These are phyloP conservation scores for Theocolax elegans DNA, from an alignment of 1,140 invertebrate species.

Conservation along the genomic window DNA sequence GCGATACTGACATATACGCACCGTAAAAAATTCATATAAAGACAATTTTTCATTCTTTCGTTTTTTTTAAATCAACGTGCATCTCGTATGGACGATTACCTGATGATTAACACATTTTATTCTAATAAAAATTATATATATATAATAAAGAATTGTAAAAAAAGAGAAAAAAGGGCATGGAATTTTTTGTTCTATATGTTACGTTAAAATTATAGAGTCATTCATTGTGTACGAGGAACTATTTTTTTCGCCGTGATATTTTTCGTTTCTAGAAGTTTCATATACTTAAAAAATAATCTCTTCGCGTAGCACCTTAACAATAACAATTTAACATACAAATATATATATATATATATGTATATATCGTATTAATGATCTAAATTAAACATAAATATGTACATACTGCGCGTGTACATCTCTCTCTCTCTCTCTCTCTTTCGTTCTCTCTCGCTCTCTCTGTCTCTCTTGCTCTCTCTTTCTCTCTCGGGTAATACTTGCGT, in stretches of 20 bases:
- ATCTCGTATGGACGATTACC: neutral
- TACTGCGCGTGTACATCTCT: slow-evolving; percentile 32
- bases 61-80: neutral
- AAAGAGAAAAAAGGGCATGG: too few species aligned
- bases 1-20: neutral
- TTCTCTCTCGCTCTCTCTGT: too few species aligned
- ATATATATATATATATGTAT: slow-evolving; percentile 10
- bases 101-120: neutral
- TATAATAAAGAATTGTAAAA: slow-evolving; percentile 9
- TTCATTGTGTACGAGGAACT: slow-evolving; percentile 27
- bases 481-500: slow-evolving; percentile 26
- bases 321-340: neutral
- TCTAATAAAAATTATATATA: neutral
- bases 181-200: too few species aligned
- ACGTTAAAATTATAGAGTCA: neutral
- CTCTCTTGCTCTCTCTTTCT: too few species aligned
- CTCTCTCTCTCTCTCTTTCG: too few species aligned
- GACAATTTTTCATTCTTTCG: neutral
- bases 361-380: slow-evolving; percentile 9
- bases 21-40: too few species aligned
- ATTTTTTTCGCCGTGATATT: neutral
- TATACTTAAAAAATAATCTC: slow-evolving; percentile 21
- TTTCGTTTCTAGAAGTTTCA: slow-evolving; percentile 1
- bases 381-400: slow-evolving; percentile 37
- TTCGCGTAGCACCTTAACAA: slow-evolving; percentile 24